phyloP scores from a whole-genome alignment of 1,140 invertebrate genomes.

The Glomeris maerens region DNA sequence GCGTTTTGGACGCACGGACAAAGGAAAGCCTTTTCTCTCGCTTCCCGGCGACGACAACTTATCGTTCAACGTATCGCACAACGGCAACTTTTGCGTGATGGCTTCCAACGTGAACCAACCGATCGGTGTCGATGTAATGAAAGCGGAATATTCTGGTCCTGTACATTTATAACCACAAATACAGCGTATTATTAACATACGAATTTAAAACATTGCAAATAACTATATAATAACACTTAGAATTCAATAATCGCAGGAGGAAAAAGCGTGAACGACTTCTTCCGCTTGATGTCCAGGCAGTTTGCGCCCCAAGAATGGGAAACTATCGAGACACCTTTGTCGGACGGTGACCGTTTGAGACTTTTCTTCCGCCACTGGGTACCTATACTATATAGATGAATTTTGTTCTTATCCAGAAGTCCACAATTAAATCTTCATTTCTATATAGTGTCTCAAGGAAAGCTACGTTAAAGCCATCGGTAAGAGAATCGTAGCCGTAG shows the following conservation, averaged over 20 bases:
- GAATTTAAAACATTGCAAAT: constrained; percentile 16
- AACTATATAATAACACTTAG: constrained; percentile 63
- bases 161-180: no score
- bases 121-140: constrained; percentile 40
- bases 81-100: constrained; percentile 68
- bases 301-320: constrained; percentile 67
- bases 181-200: no score
- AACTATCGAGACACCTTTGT: constrained; percentile 42
- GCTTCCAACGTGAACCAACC: constrained; percentile 42
- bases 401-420: not conserved
- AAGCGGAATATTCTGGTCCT: no score
- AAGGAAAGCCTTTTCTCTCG: constrained; percentile 35
- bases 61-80: constrained; percentile 85
- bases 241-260: constrained; percentile 47
- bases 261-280: constrained; percentile 54
- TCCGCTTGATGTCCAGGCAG: constrained; percentile 66
- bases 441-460: constrained; percentile 65
- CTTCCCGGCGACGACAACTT: constrained; percentile 15
- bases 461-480: constrained; percentile 85
- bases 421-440: constrained; percentile 15
- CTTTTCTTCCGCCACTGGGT: constrained; percentile 77
- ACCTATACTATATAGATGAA: constrained; percentile 3
- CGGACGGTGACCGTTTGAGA: constrained; percentile 40
- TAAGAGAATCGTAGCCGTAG: no score
- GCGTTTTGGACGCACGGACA: constrained; percentile 32